phyloP scores from a whole-genome alignment of 2,113 vertebrate species.

The Redunca redunca region DNA sequence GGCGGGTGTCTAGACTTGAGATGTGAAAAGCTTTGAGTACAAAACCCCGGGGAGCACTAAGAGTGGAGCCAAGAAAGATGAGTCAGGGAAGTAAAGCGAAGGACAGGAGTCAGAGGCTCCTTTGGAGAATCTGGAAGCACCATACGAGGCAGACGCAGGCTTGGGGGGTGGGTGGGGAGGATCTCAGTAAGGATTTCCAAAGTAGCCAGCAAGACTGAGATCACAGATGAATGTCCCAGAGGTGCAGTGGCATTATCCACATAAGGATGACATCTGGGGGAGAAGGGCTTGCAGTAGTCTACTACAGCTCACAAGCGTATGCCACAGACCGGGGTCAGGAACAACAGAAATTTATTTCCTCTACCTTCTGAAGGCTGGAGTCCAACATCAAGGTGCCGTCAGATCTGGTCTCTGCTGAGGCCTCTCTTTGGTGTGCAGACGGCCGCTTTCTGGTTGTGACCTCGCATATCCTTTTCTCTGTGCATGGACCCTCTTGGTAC shows the following conservation, averaged over 20 bases:
- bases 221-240: neutral
- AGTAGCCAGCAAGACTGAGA: neutral
- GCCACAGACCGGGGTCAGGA: neutral
- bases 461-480: neutral
- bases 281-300: neutral
- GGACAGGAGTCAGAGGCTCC: neutral
- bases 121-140: neutral
- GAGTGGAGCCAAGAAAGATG: slow-evolving; percentile 38
- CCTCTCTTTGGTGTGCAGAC: neutral
- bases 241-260: neutral
- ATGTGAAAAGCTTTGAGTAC: slow-evolving; percentile 13
- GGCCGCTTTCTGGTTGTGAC: neutral
- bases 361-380: neutral
- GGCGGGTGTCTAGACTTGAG: slow-evolving; percentile 62
- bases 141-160: neutral
- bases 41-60: slow-evolving; percentile 22
- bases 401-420: neutral
- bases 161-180: neutral
- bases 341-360: neutral
- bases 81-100: slow-evolving; percentile 19
- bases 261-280: accelerated
- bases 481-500: neutral
- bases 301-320: too few relatives aligned
- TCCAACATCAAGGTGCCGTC: neutral
- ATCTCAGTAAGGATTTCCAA: neutral